These are phyloP conservation scores for Drosophila bipectinata DNA, from an alignment of 1,140 invertebrate genomes.

Conservation along the genomic window DNA sequence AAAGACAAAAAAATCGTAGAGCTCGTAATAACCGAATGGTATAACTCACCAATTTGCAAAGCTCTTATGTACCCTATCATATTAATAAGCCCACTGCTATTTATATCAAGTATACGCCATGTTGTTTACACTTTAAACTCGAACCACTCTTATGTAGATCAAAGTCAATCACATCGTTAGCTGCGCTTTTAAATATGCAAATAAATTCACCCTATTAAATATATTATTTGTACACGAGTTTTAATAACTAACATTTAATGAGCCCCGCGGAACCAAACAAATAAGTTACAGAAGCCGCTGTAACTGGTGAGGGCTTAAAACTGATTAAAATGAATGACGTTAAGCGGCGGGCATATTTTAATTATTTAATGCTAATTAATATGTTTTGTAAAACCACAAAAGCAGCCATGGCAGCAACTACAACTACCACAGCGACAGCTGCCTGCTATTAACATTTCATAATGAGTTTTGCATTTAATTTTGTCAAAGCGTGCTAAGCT, in stretches of 20 bases:
- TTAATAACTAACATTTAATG: constrained; percentile 72
- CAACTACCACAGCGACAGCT: constrained; percentile 41
- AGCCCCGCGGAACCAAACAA: neutral
- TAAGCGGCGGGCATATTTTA: constrained; percentile 80
- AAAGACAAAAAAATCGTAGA: neutral
- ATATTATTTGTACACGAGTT: constrained; percentile 37
- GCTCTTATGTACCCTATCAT: neutral
- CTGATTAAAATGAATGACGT: constrained; percentile 81
- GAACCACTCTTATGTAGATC: constrained; percentile 17
- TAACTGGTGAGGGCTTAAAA: constrained; percentile 71
- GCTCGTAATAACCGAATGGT: neutral
- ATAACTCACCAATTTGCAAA: neutral
- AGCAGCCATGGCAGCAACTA: constrained; percentile 24
- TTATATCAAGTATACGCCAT: constrained; percentile 44
- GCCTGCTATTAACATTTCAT: constrained; percentile 75
- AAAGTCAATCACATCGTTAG: constrained; percentile 18
- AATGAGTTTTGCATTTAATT: constrained; percentile 82
- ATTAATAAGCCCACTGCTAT: constrained; percentile 2
- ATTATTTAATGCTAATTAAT: constrained; percentile 83
- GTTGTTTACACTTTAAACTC: constrained; percentile 7
- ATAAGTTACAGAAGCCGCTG: constrained; percentile 51
- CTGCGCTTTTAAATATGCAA: constrained; percentile 4
- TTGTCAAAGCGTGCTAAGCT: constrained; percentile 68
- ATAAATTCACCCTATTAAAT: constrained; percentile 26
- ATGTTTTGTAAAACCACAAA: constrained; percentile 80